Conservation (phyloP, 2,113 vertebrate genomes). For the Cricetomys ansorgei region DNA sequence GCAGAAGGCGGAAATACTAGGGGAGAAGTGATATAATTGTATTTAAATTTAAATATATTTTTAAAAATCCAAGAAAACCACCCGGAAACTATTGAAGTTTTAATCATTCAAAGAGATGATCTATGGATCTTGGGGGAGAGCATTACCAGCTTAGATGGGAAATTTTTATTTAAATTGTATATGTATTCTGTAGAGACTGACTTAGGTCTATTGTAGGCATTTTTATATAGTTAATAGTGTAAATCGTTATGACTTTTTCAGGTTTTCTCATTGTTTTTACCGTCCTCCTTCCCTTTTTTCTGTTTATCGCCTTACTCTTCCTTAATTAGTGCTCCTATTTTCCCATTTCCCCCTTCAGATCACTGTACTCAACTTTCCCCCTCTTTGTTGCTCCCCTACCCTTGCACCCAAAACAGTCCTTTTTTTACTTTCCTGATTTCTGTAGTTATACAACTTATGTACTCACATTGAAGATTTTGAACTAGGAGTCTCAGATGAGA, state of each 20-base stretch:
- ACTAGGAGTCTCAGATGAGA: no score
- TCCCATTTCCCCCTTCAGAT: no score
- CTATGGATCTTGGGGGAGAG: not conserved
- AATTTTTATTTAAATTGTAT: not conserved
- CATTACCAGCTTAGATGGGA: not conserved
- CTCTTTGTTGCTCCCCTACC: not conserved
- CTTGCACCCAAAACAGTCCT: not conserved
- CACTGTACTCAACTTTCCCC: not conserved
- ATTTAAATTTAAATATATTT: not conserved
- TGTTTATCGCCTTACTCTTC: no score
- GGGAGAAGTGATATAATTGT: not conserved
- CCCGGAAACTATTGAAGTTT: not conserved
- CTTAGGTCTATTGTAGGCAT: not conserved
- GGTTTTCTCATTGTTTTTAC: not conserved
- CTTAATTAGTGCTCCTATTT: no score
- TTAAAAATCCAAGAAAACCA: conserved; percentile 28
- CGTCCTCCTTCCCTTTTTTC: not conserved
- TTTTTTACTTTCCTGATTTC: not conserved
- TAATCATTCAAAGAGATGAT: not conserved
- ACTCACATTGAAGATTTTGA: not conserved
- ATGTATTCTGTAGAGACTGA: not conserved
- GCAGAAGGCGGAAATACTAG: not conserved
- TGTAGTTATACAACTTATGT: not conserved
- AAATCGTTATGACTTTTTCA: not conserved
- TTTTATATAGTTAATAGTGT: not conserved